Evolutionary conservation across 2,113 vertebrate species (phyloP).

Genomic region (Eidolon helvum): DNA sequence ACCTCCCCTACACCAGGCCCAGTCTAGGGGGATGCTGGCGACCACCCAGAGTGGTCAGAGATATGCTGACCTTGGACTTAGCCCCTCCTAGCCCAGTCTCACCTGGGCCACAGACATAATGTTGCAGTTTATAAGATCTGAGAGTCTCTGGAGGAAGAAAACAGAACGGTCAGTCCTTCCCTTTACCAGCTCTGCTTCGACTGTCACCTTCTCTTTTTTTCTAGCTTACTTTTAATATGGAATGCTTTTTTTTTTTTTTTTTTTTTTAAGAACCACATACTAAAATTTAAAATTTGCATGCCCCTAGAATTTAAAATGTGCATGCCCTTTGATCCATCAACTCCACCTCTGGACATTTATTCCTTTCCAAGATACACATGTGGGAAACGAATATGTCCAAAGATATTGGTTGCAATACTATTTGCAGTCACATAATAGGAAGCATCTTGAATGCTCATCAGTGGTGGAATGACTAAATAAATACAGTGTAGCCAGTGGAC

Average conservation of each 20-base stretch:
- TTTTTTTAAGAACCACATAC: not conserved
- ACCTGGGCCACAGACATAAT: slow-evolving; percentile 46
- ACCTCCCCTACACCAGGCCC: not conserved
- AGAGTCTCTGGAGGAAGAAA: not conserved
- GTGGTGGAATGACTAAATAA: not conserved
- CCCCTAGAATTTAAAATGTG: not conserved
- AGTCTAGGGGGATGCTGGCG: not conserved
- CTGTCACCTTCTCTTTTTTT: not conserved
- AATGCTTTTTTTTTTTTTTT: not conserved
- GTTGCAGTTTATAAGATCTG: slow-evolving; percentile 59
- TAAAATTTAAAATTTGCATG: not conserved
- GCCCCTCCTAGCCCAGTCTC: not conserved
- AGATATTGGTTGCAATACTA: not conserved
- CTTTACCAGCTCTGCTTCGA: not conserved
- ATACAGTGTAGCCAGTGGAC: not conserved
- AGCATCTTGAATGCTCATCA: not conserved
- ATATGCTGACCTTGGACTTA: not conserved
- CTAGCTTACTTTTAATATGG: not conserved
- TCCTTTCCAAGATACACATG: not conserved
- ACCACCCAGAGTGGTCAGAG: not conserved
- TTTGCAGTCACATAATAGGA: not conserved
- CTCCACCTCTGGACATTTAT: not conserved
- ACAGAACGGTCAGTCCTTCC: not conserved
- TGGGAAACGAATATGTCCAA: not conserved
- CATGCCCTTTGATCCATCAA: not conserved